Percentiles rank a stretch among this genome's conserved stretches.
Evolutionary conservation across 2,113 vertebrate genomes (phyloP).

Genomic region (Chionodraco myersi): DNA sequence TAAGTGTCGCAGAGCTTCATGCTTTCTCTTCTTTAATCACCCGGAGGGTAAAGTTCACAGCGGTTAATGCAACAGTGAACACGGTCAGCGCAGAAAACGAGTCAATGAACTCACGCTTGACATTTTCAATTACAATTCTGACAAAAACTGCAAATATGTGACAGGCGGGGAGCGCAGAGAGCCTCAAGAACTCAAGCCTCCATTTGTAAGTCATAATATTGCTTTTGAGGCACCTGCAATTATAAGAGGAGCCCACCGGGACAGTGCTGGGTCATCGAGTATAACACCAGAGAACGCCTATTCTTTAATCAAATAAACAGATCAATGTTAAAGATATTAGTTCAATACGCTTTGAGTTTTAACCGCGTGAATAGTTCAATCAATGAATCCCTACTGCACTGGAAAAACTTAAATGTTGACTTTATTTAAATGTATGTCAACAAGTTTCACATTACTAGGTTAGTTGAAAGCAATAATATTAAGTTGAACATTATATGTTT

Average conservation of each 20-base stretch:
- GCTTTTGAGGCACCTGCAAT: constrained; percentile 13
- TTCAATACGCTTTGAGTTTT: constrained; percentile 19
- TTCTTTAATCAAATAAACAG: no score
- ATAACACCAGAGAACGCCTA: neutral
- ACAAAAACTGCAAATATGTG: constrained; percentile 50
- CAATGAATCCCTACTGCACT: no score
- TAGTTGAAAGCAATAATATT: no score
- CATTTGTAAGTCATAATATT: constrained; percentile 28
- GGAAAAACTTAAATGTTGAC: no score
- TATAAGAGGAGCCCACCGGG: neutral
- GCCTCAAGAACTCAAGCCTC: neutral
- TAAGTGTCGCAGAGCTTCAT: neutral
- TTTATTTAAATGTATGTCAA: no score
- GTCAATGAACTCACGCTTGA: constrained; percentile 63
- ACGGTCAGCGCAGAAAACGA: constrained; percentile 4
- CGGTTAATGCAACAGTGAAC: constrained; percentile 38
- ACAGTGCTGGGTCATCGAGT: neutral
- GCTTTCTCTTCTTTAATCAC: constrained; percentile 1
- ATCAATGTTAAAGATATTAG: constrained; percentile 1
- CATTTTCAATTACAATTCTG: constrained; percentile 71
- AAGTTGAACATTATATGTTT: no score
- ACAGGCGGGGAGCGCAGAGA: constrained; percentile 17
- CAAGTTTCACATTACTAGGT: no score
- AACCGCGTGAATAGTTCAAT: neutral
- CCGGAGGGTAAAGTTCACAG: constrained; percentile 46